Evolutionary conservation across 2,797 vertebrate species (phyloP), one percentile per base, ranked within the genome.

Genomic region (Glyptemys insculpta): DNA sequence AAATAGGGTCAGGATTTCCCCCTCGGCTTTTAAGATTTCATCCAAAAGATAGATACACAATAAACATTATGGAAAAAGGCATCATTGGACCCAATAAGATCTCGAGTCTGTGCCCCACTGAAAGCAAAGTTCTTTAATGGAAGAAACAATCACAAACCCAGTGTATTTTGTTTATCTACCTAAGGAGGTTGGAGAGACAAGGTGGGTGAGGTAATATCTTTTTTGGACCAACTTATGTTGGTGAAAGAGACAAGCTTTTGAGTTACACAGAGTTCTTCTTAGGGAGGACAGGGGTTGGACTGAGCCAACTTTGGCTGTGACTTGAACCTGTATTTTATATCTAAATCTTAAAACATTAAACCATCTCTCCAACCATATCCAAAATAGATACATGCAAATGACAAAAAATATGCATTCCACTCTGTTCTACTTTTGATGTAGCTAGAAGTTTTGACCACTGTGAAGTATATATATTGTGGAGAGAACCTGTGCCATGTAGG

Each of bases 291-390:
- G 18, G 21, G 19, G 19, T 41, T 41, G 37, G 68, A 72, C 21
- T 5, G 37, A 72, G 19, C 68, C 68, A 72, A 72, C 19, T 72
- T 25, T 41, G 62, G 18, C 34, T 68, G 68, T 72, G n/a, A 23
- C 68, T 72, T 68, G 18, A 68, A 37, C n/a, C 65, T 37, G n/a
- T 68, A 37, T 68, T 72, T 72, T 72, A 41, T 72, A 25, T 72
- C 68, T 72, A 21, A 72, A 41, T 72, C 19, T 37, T 91, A 83
- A 95, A 94, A 92, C 82, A 95, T 90, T 96, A 52, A 94, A 91
- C 0, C 0, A 87, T 89, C 79, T 92, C 52, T 65, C 18, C 84
- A 65, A 37, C 49, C 80, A 65, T 87, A 81, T 94, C 93, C 87
- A 90, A 84, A 86, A 79, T 50, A 85, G 23, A 54, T 93, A 18